Evolutionary conservation across 2,797 vertebrate species (phyloP), one percentile per base, ranked within the genome.

Genomic region (Apogon hyalosoma): DNA sequence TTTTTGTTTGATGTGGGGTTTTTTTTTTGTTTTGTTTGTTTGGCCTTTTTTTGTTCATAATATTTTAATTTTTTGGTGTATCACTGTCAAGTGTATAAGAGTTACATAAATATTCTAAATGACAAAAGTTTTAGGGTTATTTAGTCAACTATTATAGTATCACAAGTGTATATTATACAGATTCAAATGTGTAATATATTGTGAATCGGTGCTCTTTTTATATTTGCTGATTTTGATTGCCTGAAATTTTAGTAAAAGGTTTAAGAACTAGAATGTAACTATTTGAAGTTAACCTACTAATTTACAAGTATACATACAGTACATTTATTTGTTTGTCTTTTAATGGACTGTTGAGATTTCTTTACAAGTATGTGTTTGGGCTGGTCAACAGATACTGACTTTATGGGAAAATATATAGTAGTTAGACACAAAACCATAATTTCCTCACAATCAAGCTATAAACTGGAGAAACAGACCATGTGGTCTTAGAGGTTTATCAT

Each of bases 141-240:
- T 86, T 82, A 82, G 69, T 66, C 45, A 67, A 36, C 66, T 79
- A 90, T 87, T 72, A 87, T 89, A 85, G 83, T 86, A 90, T 85
- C 65, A 89, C 77, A 86, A 78, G 75, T 90, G 87, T 91, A 90
- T 89, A 91, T 91, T 87, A 89, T 84, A 78, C 89, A 85, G 45
- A 73, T 79, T 79, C 78, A 89, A 80, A 88, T 77, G 85, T 92
- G 87, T 92, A 86, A 88, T 90, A 88, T 92, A 90, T 92, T 93
- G 92, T 92, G 85, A 91, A 81, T 89, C 15, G 69, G 90, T 92
- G 88, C 87, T 91, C 74, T 83, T 89, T 90, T 92, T 89, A 82
- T 86, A 83, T 87, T 89, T 89, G 63, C 73, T 77, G 60, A 79
- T 88, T 79, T 36, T 77, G 80, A 86, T 86, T 75, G 83, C 86